These are phyloP conservation scores for Tyria jacobaeae DNA, from an alignment of 2,888 invertebrate species.

Conservation along the genomic window DNA sequence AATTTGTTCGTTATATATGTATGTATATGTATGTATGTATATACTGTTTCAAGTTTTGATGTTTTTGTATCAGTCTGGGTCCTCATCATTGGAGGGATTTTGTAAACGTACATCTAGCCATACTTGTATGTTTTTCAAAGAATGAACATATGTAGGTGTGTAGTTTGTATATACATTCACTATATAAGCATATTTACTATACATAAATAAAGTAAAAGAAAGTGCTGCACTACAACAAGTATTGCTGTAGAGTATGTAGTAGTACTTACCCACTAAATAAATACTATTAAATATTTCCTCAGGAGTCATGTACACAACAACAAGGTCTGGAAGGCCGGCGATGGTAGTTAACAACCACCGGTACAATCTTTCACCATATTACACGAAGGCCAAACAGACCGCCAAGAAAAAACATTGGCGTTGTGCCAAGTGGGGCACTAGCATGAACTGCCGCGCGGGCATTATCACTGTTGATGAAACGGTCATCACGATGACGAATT, in stretches of 20 bases:
- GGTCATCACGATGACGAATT: slow-evolving; percentile 9
- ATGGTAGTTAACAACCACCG: slow-evolving; percentile 12
- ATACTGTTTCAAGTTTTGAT: no score
- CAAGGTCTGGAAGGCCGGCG: slow-evolving; percentile 14
- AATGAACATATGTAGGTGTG: no score
- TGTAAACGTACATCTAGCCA: no score
- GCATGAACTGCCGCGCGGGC: slow-evolving; percentile 12
- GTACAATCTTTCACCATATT: slow-evolving; percentile 18
- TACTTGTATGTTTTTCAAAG: no score
- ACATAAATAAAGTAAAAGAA: no score
- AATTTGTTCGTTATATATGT: no score
- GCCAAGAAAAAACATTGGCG: slow-evolving; percentile 14
- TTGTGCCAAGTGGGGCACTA: slow-evolving; percentile 12
- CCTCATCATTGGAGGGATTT: no score
- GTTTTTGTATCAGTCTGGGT: no score
- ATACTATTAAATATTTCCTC: slow-evolving; percentile 1
- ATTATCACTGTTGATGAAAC: slow-evolving; percentile 5
- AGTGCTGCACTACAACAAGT: no score
- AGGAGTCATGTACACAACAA: slow-evolving; percentile 8
- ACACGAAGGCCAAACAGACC: slow-evolving; percentile 1
- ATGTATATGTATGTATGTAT: no score
- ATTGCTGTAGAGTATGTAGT: neutral
- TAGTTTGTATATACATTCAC: no score
- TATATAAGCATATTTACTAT: no score
- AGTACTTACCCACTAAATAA: neutral